phyloP scores from a whole-genome alignment of 1,140 invertebrate genomes.

The Dendrolimus punctatus region DNA sequence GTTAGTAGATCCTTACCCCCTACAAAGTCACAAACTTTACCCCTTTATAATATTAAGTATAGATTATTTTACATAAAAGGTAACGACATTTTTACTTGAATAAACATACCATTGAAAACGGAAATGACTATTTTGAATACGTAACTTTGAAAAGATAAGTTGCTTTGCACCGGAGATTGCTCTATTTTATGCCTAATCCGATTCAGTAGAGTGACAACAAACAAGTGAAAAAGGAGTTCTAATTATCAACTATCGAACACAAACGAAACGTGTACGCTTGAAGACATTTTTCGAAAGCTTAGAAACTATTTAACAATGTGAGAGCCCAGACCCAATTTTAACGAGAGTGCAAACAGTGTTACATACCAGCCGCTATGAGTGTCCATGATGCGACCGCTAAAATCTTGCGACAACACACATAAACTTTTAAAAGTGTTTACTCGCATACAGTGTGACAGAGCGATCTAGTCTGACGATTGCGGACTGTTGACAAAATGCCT shows the following conservation, averaged over 20 bases:
- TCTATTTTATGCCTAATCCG: too few species aligned
- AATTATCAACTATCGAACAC: constrained; percentile 11
- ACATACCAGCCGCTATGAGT: constrained; percentile 30
- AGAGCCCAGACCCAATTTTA: constrained; percentile 49
- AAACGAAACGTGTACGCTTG: constrained; percentile 7
- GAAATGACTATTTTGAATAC: too few species aligned
- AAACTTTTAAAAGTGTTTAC: constrained; percentile 68
- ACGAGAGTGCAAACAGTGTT: constrained; percentile 39
- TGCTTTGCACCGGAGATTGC: too few species aligned
- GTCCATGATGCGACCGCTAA: constrained; percentile 58
- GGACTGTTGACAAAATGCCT: constrained; percentile 43
- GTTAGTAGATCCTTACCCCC: too few species aligned
- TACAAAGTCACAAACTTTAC: too few species aligned
- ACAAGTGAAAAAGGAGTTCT: constrained; percentile 8
- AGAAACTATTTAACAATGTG: constrained; percentile 37
- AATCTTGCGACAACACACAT: constrained; percentile 59
- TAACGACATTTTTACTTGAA: too few species aligned
- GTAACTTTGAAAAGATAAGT: too few species aligned
- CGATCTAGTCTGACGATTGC: constrained; percentile 55
- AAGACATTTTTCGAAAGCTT: constrained; percentile 37
- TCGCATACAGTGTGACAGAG: constrained; percentile 49
- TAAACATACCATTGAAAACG: too few species aligned
- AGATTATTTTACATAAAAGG: too few species aligned
- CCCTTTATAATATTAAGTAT: too few species aligned
- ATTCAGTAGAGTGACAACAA: constrained; percentile 9